Evolutionary conservation across 2,113 vertebrate genomes (phyloP), one percentile per base, ranked within the genome.

Genomic region (Lophura nycthemera): DNA sequence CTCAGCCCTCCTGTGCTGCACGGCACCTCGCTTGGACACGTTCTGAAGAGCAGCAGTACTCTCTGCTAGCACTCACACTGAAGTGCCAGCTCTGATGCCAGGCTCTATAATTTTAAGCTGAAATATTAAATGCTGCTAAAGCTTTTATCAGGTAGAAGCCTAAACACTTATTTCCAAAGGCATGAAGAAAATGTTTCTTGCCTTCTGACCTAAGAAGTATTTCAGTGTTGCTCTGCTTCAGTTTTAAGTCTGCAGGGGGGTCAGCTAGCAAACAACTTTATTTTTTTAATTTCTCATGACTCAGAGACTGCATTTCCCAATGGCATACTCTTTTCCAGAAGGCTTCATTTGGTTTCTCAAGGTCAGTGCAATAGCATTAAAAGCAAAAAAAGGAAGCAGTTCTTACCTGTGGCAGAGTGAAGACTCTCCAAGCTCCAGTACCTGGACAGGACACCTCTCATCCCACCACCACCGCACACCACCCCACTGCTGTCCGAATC

Each of bases 361-460:
- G 96, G 96, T 97, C 96, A 96, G 61, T 63, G 59, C 92, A 97
- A 95, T 93, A 95, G 86, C 97, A 96, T 8, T n/a, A 43, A 67
- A 20, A 64, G 47, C 43, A 29, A 10, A 47, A 8, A 32, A 30
- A 54, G 9, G 19, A 36, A 30, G 16, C 25, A 27, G 11, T 77
- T 88, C 98, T 98, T 98, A 99, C 99, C 99, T 96, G 98, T 98
- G 97, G 98, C 98, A 71, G 99, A 99, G 96, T 99, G 98, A 90
- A 99, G 98, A 90, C 99, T 99, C 98, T 99, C 99, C 96, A 99
- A 97, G 97, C 99, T 99, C 99, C 99, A 99, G 94, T 99, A 99
- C 61, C 98, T 98, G 89, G 99, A 99, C 96, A 99, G 97, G 96
- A 99, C 97, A 5, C 98, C 98, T 96, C 98, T 98, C 97, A 99